phyloP scores from a whole-genome alignment of 2,797 vertebrate genomes.

The Mallotus villosus region DNA sequence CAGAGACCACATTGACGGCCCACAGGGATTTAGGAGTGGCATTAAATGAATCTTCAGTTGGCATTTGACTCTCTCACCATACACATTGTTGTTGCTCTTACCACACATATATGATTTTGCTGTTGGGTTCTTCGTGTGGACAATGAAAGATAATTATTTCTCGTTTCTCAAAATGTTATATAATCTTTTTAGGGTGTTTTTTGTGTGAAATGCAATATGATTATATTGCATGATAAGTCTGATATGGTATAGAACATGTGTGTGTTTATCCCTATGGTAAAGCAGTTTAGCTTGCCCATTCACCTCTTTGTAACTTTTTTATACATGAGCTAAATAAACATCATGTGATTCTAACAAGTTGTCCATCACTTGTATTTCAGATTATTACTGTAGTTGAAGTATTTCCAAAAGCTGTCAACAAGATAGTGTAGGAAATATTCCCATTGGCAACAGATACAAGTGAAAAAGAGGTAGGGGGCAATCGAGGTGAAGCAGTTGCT shows the following conservation, averaged over 20 bases:
- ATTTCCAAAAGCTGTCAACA: not conserved
- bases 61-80: slow-evolving; percentile 70
- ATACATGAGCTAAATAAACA: not conserved
- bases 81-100: slow-evolving; percentile 61
- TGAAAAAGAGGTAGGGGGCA: slow-evolving; percentile 23
- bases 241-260: no score
- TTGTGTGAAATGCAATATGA: slow-evolving; percentile 26
- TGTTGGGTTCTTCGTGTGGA: slow-evolving; percentile 53
- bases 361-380: not conserved
- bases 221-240: not conserved
- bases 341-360: not conserved
- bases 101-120: slow-evolving; percentile 69
- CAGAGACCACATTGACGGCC: slow-evolving; percentile 65
- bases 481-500: slow-evolving; percentile 55
- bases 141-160: slow-evolving; percentile 28
- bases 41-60: slow-evolving; percentile 80
- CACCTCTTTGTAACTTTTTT: not conserved
- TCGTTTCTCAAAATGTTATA: slow-evolving; percentile 4
- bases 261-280: no score
- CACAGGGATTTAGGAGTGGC: slow-evolving; percentile 75
- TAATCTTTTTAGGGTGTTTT: slow-evolving; percentile 16
- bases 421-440: slow-evolving; percentile 24
- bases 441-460: slow-evolving; percentile 2
- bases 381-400: not conserved
- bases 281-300: not conserved